A percentile compares a stretch with the other conserved stretches of the same genome.
phyloP scores from a whole-genome alignment of 2,797 vertebrate species.

The Euthynnus affinis region DNA sequence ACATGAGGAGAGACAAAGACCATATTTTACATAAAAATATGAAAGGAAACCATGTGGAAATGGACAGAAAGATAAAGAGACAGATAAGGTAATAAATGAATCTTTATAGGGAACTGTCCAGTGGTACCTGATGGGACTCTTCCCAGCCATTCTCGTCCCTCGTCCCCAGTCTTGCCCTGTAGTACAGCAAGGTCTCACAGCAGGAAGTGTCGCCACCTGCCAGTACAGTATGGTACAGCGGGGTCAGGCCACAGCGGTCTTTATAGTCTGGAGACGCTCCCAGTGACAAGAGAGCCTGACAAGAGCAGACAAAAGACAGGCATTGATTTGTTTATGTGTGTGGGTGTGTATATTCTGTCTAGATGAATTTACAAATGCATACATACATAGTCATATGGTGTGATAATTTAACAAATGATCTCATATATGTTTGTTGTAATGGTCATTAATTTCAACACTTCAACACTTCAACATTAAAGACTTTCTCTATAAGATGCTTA shows the following conservation, averaged over 20 bases:
- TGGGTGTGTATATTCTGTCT: slow-evolving; percentile 5
- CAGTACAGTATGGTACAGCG: slow-evolving; percentile 94
- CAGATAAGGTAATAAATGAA: neutral
- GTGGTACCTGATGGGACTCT: slow-evolving; percentile 91
- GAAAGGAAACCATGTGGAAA: slow-evolving; percentile 42
- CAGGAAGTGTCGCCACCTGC: slow-evolving; percentile 93
- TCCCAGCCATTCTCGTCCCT: slow-evolving; percentile 95
- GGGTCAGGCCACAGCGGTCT: slow-evolving; percentile 92
- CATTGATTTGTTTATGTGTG: neutral
- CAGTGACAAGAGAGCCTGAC: slow-evolving; percentile 84
- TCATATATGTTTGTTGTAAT: neutral
- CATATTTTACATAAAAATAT: slow-evolving; percentile 45
- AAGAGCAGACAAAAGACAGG: slow-evolving; percentile 9
- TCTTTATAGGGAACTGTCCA: slow-evolving; percentile 13
- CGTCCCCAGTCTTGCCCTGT: slow-evolving; percentile 88
- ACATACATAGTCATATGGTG: too few species aligned
- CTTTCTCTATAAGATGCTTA: neutral
- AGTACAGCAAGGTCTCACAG: slow-evolving; percentile 92
- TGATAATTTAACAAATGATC: neutral
- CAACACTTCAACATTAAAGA: neutral
- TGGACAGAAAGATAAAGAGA: slow-evolving; percentile 3
- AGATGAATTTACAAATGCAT: too few species aligned
- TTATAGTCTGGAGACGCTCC: slow-evolving; percentile 93
- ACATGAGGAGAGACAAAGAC: slow-evolving; percentile 30
- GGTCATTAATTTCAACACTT: neutral